Conservation (phyloP, 2,797 vertebrate species). For the Crenuchus spilurus region DNA sequence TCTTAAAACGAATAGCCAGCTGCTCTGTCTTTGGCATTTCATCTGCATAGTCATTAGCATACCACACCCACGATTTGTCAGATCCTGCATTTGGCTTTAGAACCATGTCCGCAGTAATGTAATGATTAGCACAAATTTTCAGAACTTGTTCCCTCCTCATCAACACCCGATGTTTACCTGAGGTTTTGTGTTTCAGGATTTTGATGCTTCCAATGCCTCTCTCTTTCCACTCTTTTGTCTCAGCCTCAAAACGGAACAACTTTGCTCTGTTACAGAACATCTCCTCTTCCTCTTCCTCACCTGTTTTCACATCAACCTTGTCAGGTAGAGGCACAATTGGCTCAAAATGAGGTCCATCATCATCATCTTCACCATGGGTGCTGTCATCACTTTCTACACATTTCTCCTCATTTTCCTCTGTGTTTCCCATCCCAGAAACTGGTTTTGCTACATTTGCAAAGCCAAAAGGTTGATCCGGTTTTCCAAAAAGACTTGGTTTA, state of each 20-base stretch:
- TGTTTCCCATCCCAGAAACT: conserved; percentile 66
- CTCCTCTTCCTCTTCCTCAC: conserved; percentile 97
- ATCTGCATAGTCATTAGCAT: conserved; percentile 95
- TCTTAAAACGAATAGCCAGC: conserved; percentile 96
- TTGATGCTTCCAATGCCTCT: conserved; percentile 93
- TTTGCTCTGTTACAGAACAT: conserved; percentile 96
- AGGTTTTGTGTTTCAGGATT: conserved; percentile 90
- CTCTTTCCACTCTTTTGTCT: conserved; percentile 97
- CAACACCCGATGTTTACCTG: conserved; percentile 93
- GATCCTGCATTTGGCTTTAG: conserved; percentile 90
- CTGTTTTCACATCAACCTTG: conserved; percentile 97
- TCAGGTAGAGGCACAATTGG: conserved; percentile 96
- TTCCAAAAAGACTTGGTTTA: conserved; percentile 76
- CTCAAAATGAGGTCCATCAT: conserved; percentile 98
- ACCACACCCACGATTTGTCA: conserved; percentile 97
- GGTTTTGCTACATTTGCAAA: conserved; percentile 77
- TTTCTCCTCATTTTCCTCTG: conserved; percentile 70
- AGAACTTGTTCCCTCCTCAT: conserved; percentile 98
- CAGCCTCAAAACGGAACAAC: conserved; percentile 91
- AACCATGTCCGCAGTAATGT: conserved; percentile 92
- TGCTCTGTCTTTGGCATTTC: conserved; percentile 92
- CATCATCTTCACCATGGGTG: conserved; percentile 88
- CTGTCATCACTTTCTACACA: conserved; percentile 87
- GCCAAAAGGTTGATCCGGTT: conserved; percentile 77
- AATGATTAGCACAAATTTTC: conserved; percentile 99